phyloP scores from a whole-genome alignment of 2,113 vertebrate species.

The Calyptommatus sinebrachiatus region DNA sequence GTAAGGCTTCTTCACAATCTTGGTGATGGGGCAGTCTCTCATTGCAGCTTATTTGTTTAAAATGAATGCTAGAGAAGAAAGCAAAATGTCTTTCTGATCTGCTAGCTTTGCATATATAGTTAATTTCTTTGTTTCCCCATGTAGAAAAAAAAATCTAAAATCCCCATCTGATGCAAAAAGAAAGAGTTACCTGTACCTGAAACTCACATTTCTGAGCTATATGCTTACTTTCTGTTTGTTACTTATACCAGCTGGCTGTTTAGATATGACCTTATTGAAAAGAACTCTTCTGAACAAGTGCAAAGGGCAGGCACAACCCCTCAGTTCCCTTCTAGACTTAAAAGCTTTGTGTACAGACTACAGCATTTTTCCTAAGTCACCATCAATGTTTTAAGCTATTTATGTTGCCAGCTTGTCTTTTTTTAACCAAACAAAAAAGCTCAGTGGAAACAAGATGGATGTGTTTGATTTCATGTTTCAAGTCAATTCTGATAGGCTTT shows the following conservation, averaged over 20 bases:
- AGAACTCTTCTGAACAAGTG: neutral
- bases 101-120: neutral
- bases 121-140: neutral
- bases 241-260: neutral
- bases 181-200: neutral
- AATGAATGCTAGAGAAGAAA: neutral
- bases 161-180: neutral
- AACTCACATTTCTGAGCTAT: neutral
- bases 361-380: slow-evolving; percentile 31
- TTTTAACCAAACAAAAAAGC: slow-evolving; percentile 29
- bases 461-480: slow-evolving; percentile 52
- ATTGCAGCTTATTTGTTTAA: neutral
- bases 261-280: neutral
- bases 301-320: slow-evolving; percentile 48
- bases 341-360: slow-evolving; percentile 31
- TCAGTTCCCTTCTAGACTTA: slow-evolving; percentile 52
- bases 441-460: slow-evolving; percentile 42
- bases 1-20: no score
- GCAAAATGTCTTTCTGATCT: neutral
- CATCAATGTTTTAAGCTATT: slow-evolving; percentile 23
- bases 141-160: neutral
- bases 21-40: no score
- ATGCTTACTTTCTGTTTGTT: neutral
- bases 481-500: slow-evolving; percentile 59
- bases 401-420: slow-evolving; percentile 1